Evolutionary conservation across 23 tunicate species (phyloP).

Genomic region (Phallusia fumigata): DNA sequence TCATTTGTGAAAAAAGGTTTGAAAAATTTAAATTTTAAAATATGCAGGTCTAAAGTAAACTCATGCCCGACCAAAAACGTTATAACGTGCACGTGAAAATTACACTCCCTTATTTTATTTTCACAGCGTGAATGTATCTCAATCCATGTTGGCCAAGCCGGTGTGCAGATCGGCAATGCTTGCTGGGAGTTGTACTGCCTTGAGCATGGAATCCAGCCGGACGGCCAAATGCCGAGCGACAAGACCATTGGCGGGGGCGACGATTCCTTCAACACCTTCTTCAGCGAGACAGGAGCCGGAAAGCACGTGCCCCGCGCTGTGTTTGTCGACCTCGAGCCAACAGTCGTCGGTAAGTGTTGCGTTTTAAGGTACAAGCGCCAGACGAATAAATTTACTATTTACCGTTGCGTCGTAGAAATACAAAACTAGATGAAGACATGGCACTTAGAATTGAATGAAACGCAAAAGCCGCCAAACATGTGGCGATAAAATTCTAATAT

Average conservation of each 20-base stretch:
- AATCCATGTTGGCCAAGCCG: conserved; percentile 99
- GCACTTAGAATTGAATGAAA: no score
- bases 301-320: conserved; percentile 98
- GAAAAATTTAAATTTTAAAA: no score
- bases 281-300: conserved; percentile 98
- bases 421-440: no score
- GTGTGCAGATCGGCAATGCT: conserved; percentile 97
- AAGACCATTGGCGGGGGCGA: conserved; percentile 97
- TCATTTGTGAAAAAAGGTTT: no score
- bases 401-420: no score
- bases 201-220: conserved; percentile 97
- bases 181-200: conserved; percentile 99
- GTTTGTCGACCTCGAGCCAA: conserved; percentile 94
- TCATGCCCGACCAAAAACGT: no score
- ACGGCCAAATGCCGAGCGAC: conserved; percentile 98
- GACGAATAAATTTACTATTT: no score
- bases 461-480: no score
- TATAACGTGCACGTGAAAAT: no score
- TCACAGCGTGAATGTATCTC: conserved; percentile 91
- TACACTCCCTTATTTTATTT: background rate
- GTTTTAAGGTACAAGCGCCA: no score
- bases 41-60: no score
- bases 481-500: no score
- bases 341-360: conserved; percentile 96
- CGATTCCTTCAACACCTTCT: conserved; percentile 97